A percentile compares a stretch with the other conserved stretches of the same genome.
These are phyloP conservation scores for Sprattus sprattus DNA, from an alignment of 2,113 vertebrate genomes.

Conservation along the genomic window DNA sequence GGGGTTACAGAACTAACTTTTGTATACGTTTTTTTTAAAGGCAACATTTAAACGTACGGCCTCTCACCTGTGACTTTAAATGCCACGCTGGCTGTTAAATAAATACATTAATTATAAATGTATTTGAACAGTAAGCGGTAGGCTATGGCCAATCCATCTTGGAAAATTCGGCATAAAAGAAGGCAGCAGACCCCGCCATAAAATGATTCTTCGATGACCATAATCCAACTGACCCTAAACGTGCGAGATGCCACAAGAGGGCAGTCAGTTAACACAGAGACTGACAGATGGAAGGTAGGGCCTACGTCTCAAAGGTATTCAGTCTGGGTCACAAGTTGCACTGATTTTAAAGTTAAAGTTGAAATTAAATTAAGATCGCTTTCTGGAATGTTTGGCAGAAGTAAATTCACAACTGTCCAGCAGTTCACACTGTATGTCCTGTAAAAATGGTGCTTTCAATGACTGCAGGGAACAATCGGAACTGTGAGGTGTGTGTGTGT, in stretches of 20 bases:
- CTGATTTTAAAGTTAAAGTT: neutral
- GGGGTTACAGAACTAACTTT: too few species aligned
- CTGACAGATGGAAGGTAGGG: neutral
- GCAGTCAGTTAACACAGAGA: neutral
- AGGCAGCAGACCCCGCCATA: too few species aligned
- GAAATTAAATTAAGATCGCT: neutral
- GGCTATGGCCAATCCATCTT: too few species aligned
- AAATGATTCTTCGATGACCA: too few species aligned
- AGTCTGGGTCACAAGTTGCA: neutral
- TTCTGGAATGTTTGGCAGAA: neutral
- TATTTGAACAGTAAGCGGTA: too few species aligned
- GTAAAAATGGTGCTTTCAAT: neutral
- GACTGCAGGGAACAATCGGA: neutral
- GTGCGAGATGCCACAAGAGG: neutral
- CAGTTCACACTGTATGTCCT: neutral
- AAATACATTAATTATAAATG: too few species aligned
- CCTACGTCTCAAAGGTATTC: neutral
- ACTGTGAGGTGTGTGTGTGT: neutral
- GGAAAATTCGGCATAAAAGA: too few species aligned
- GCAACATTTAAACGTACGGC: too few species aligned
- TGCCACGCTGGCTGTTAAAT: too few species aligned
- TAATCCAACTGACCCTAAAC: too few species aligned
- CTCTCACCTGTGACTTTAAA: too few species aligned
- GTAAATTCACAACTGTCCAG: neutral
- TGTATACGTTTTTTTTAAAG: too few species aligned